Evolutionary conservation across 35 echinoderm and acorn worm genomes (phyloP).

Genomic region (Ophiothrix spiculata): DNA sequence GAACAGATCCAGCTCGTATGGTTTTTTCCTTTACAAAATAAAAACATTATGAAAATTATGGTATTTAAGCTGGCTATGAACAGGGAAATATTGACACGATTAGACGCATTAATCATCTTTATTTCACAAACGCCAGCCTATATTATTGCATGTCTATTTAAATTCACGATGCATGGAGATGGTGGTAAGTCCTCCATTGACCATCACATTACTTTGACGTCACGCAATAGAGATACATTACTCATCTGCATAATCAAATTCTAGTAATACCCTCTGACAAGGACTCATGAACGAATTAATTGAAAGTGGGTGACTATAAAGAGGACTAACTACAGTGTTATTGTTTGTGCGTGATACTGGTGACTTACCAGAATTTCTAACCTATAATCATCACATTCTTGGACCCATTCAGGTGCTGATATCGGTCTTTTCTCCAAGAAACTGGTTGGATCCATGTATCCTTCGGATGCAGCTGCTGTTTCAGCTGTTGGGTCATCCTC

Average conservation of each 20-base stretch:
- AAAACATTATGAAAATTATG: not conserved
- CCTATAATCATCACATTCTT: constrained; percentile 39
- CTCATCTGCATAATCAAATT: not conserved
- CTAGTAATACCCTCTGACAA: not conserved
- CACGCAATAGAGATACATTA: no score
- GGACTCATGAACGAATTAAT: not conserved
- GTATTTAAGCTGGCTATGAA: not conserved
- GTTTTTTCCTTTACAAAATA: not conserved
- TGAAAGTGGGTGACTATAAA: not conserved
- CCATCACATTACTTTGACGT: not conserved
- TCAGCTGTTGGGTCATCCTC: not conserved
- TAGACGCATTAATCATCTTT: not conserved
- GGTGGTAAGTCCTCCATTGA: not conserved
- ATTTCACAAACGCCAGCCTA: not conserved
- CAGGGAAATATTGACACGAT: not conserved
- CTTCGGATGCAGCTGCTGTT: not conserved
- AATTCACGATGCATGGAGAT: no score
- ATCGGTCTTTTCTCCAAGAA: constrained; percentile 23
- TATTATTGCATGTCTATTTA: not conserved
- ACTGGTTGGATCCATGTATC: constrained; percentile 33
- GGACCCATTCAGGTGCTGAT: constrained; percentile 17
- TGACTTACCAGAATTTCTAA: constrained; percentile 6
- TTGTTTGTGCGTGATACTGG: not conserved
- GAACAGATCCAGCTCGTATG: not conserved
- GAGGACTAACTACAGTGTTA: not conserved